Conservation (phyloP, 1,140 invertebrate species). For the Pogonomyrmex californicus region DNA sequence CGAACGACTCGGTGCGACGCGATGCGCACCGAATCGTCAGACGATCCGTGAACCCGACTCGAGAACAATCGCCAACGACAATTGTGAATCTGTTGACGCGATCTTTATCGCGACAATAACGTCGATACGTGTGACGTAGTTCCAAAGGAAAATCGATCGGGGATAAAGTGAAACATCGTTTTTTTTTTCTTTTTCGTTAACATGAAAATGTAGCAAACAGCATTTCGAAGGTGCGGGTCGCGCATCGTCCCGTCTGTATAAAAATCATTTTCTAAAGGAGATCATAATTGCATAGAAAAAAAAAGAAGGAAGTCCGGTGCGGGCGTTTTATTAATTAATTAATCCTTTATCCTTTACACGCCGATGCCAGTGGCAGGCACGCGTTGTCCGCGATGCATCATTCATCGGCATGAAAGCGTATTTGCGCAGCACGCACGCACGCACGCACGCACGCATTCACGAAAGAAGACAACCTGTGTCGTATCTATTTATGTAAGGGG, state of each 20-base stretch:
- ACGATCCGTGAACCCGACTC: background rate
- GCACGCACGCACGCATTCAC: conserved; percentile 21
- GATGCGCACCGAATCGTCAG: too few relatives aligned
- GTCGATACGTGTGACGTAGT: background rate
- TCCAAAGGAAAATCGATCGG: background rate
- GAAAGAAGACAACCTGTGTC: conserved; percentile 15
- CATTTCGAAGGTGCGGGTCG: background rate
- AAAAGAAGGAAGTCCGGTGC: conserved; percentile 39
- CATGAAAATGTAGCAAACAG: background rate
- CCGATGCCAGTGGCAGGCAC: conserved; percentile 14
- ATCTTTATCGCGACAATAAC: background rate
- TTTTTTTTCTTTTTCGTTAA: background rate
- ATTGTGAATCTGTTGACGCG: background rate
- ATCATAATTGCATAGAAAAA: background rate
- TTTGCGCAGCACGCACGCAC: conserved; percentile 20
- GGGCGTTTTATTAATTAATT: conserved; percentile 60
- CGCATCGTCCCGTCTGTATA: background rate
- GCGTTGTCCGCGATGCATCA: conserved; percentile 29
- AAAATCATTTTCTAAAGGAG: background rate
- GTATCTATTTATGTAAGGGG: conserved; percentile 35
- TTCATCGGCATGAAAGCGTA: conserved; percentile 35
- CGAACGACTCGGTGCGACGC: background rate
- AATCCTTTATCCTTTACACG: conserved; percentile 60
- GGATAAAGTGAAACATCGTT: too few relatives aligned
- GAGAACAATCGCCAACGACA: background rate